These are phyloP conservation scores for Chloroceryle aenea DNA, from an alignment of 2,113 vertebrate species.

Conservation along the genomic window DNA sequence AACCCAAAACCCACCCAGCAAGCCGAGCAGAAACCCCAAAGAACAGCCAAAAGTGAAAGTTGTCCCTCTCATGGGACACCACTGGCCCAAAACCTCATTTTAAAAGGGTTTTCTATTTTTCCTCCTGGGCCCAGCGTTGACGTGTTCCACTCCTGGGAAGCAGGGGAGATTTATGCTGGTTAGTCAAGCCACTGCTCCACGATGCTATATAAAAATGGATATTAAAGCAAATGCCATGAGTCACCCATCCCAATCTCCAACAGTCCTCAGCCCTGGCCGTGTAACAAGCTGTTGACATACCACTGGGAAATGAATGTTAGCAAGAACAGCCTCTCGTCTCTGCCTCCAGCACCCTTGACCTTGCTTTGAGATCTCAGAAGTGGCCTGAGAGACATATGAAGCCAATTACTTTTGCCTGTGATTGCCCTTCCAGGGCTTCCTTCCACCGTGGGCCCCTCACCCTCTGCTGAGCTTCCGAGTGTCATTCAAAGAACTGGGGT, in stretches of 20 bases:
- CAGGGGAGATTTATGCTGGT: background rate
- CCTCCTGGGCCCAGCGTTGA: background rate
- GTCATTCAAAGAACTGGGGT: background rate
- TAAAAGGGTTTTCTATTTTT: background rate
- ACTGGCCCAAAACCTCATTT: background rate
- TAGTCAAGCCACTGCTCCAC: background rate
- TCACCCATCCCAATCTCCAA: slow-evolving; percentile 14
- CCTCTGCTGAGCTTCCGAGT: background rate
- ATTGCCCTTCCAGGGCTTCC: background rate
- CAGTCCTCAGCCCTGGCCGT: background rate
- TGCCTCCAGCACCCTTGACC: slow-evolving; percentile 46
- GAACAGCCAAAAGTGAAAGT: background rate
- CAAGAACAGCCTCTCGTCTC: slow-evolving; percentile 29
- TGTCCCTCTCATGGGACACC: background rate
- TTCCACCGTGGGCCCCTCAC: background rate
- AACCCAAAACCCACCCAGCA: background rate
- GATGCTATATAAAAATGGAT: slow-evolving; percentile 30
- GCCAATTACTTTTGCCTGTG: slow-evolving; percentile 1
- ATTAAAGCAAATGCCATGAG: slow-evolving; percentile 9
- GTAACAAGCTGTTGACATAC: slow-evolving; percentile 21
- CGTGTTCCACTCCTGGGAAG: slow-evolving; percentile 23
- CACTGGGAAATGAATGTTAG: slow-evolving; percentile 33
- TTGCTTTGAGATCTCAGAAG: slow-evolving; percentile 20
- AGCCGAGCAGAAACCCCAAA: background rate
- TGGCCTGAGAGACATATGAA: background rate